A percentile compares a stretch with the other conserved stretches of the same genome.
phyloP scores from a whole-genome alignment of 2,113 vertebrate species.

The Zosterops pallidus region DNA sequence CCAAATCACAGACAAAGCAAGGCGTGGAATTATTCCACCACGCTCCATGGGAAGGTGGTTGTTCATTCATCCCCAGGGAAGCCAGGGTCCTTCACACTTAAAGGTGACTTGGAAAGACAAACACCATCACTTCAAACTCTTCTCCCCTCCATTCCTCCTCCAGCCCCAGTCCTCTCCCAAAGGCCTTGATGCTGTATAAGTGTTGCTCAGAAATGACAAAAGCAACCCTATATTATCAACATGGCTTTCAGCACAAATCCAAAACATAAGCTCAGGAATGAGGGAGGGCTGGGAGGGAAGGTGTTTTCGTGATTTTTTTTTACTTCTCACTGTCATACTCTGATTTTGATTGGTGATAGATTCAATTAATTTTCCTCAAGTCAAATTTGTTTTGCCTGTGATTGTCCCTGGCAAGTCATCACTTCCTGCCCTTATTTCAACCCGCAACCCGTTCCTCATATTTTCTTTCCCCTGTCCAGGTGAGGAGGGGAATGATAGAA shows the following conservation, averaged over 20 bases:
- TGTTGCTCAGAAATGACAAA: neutral
- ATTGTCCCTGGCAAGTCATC: neutral
- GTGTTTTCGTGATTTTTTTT: neutral
- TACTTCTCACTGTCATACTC: neutral
- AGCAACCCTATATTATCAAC: neutral
- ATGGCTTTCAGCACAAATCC: neutral
- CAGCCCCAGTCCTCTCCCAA: neutral
- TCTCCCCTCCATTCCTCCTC: accelerated
- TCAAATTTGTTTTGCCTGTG: neutral
- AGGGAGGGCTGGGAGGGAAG: neutral
- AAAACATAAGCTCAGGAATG: too few relatives aligned
- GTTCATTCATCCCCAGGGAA: neutral
- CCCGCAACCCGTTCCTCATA: neutral
- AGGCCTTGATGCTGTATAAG: neutral
- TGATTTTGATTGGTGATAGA: neutral
- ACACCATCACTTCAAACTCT: neutral
- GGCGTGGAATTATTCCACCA: neutral
- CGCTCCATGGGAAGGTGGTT: neutral
- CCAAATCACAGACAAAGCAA: neutral
- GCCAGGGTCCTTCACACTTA: neutral
- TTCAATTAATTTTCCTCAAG: neutral
- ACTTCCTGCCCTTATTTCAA: neutral
- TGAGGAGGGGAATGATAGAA: neutral
- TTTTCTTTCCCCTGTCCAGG: neutral
- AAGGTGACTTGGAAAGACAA: neutral